Evolutionary conservation across 2,888 invertebrate species (phyloP).

Genomic region (Tortrix viridana): DNA sequence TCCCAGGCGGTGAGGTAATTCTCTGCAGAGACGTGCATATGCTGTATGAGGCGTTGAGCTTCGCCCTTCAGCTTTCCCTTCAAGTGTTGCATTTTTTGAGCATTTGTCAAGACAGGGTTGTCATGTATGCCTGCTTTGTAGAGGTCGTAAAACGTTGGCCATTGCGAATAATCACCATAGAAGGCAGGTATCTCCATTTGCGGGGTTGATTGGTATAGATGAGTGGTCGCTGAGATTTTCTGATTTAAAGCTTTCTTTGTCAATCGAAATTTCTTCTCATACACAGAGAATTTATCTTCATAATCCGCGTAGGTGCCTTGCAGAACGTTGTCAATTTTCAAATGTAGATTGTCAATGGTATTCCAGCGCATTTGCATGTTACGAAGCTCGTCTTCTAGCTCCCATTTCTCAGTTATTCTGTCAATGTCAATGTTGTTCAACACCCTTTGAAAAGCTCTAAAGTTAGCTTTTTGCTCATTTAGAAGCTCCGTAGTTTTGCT

Average conservation of each 20-base stretch:
- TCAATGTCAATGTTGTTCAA: too few species aligned
- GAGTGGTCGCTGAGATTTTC: conserved; percentile 1
- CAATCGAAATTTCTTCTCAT: not conserved
- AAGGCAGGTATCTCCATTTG: conserved; percentile 27
- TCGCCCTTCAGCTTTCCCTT: conserved; percentile 24
- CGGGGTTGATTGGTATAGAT: conserved; percentile 15
- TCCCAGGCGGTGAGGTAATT: conserved; percentile 32
- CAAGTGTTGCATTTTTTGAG: conserved; percentile 2
- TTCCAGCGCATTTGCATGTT: not conserved
- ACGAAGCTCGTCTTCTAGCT: not conserved
- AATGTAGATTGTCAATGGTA: not conserved
- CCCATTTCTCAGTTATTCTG: not conserved
- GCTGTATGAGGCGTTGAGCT: conserved; percentile 25
- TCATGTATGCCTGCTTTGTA: conserved; percentile 24
- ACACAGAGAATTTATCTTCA: conserved; percentile 1
- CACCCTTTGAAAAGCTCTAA: too few species aligned
- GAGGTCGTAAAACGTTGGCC: conserved; percentile 31
- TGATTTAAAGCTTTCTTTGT: conserved; percentile 4
- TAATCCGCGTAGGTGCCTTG: not conserved
- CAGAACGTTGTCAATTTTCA: not conserved
- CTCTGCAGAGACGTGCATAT: conserved; percentile 14
- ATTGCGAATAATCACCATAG: conserved; percentile 20
- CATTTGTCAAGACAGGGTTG: not conserved
- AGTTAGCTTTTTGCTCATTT: too few species aligned
- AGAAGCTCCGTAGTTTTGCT: too few species aligned